These are phyloP conservation scores for Drosophila rubida DNA, from an alignment of 2,888 invertebrate species.

Conservation along the genomic window DNA sequence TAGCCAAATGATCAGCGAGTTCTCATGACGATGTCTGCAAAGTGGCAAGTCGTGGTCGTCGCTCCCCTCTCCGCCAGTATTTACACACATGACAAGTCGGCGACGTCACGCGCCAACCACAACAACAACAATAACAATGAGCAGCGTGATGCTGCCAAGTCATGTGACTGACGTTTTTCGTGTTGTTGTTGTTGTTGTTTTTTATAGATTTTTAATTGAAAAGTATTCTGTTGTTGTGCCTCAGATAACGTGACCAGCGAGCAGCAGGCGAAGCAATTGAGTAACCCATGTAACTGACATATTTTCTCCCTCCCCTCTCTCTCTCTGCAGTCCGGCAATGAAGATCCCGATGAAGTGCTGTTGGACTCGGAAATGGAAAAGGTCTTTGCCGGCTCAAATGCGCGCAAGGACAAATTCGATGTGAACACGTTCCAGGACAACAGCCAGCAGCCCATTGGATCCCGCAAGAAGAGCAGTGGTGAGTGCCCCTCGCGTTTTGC, in stretches of 20 bases:
- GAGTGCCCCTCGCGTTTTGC: too few species aligned
- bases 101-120: constrained; percentile 45
- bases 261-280: constrained; percentile 46
- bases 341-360: constrained; percentile 88
- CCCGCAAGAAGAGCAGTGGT: constrained; percentile 81
- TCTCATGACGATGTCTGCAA: constrained; percentile 19
- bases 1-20: constrained; percentile 5
- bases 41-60: constrained; percentile 2
- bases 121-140: constrained; percentile 28
- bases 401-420: constrained; percentile 87
- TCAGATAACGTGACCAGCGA: constrained; percentile 67
- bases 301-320: background rate
- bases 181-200: constrained; percentile 39
- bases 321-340: constrained; percentile 85
- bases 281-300: constrained; percentile 16
- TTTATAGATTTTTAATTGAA: constrained; percentile 75
- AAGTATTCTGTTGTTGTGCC: constrained; percentile 68
- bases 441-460: constrained; percentile 77
- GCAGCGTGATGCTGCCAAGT: constrained; percentile 64
- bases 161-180: constrained; percentile 61
- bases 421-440: constrained; percentile 86
- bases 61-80: constrained; percentile 26
- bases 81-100: constrained; percentile 43
- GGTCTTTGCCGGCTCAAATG: constrained; percentile 90
- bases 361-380: constrained; percentile 96